Conservation (phyloP, 1,140 invertebrate genomes). For the Caenorhabditis inopinata region DNA sequence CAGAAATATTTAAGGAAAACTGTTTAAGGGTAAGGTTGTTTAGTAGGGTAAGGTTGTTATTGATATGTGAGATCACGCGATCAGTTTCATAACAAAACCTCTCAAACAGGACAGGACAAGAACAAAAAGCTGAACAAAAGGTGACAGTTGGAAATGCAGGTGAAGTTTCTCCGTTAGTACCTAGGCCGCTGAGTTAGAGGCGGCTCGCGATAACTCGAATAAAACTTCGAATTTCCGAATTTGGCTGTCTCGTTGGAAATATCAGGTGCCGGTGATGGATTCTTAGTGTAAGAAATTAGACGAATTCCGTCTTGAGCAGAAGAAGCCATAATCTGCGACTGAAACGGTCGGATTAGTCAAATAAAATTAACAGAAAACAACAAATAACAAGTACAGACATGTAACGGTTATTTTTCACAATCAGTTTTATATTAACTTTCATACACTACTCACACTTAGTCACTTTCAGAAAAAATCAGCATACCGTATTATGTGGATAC, state of each 20-base stretch:
- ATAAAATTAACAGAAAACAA: neutral
- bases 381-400: neutral
- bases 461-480: neutral
- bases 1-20: no score
- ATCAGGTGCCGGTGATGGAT: neutral
- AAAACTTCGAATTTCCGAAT: constrained; percentile 7
- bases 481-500: constrained; percentile 7
- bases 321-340: constrained; percentile 6
- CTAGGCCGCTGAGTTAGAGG: neutral
- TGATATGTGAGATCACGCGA: no score
- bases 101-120: neutral
- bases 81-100: neutral
- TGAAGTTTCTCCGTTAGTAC: neutral
- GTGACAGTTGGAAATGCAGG: neutral
- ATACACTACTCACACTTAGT: no score
- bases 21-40: no score
- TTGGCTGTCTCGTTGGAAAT: neutral
- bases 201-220: constrained; percentile 2
- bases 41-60: no score
- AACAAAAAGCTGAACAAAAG: neutral
- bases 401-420: no score
- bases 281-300: neutral
- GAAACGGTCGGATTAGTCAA: neutral
- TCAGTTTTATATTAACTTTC: no score
- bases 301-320: neutral